phyloP scores from a whole-genome alignment of 2,888 invertebrate genomes.

The Drosophila nr. perissopoda region DNA sequence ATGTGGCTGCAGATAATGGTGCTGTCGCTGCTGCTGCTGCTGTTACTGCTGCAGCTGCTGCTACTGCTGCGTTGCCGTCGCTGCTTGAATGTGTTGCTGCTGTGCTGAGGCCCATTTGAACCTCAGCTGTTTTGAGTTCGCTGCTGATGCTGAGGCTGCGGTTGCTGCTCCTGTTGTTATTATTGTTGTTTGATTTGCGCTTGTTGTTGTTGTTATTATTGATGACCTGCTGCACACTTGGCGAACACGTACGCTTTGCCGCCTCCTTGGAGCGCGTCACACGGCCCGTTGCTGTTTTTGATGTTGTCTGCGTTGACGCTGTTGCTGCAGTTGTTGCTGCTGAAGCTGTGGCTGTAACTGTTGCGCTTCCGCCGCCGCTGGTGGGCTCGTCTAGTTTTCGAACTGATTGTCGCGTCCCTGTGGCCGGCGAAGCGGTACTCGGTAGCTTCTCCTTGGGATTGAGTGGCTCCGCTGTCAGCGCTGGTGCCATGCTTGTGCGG shows the following conservation, averaged over 20 bases:
- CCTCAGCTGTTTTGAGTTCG: conserved; percentile 50
- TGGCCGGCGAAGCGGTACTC: conserved; percentile 83
- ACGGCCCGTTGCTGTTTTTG: conserved; percentile 56
- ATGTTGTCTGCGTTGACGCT: conserved; percentile 2
- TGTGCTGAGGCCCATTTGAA: conserved; percentile 79
- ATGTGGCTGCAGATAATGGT: conserved; percentile 37
- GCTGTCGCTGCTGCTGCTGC: conserved; percentile 40
- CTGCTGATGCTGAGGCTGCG: conserved; percentile 14
- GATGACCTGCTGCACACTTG: conserved; percentile 18
- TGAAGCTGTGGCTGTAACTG: conserved; percentile 28
- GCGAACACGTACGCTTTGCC: conserved; percentile 40
- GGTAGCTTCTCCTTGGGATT: conserved; percentile 85
- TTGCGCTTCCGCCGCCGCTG: conserved; percentile 15
- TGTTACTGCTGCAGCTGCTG: conserved; percentile 44
- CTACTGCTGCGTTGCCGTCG: conserved; percentile 49
- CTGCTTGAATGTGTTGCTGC: conserved; percentile 62
- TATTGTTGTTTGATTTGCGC: conserved; percentile 47
- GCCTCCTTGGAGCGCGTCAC: conserved; percentile 73
- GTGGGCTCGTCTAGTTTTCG: conserved; percentile 59
- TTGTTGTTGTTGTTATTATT: conserved; percentile 49
- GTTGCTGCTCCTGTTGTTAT: conserved; percentile 15
- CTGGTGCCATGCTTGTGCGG: conserved; percentile 92
- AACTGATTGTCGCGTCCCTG: conserved; percentile 60
- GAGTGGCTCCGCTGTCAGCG: conserved; percentile 93
- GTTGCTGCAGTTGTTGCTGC: conserved; percentile 20